Evolutionary conservation across 2,113 vertebrate species (phyloP).

Genomic region (Calcarius ornatus): DNA sequence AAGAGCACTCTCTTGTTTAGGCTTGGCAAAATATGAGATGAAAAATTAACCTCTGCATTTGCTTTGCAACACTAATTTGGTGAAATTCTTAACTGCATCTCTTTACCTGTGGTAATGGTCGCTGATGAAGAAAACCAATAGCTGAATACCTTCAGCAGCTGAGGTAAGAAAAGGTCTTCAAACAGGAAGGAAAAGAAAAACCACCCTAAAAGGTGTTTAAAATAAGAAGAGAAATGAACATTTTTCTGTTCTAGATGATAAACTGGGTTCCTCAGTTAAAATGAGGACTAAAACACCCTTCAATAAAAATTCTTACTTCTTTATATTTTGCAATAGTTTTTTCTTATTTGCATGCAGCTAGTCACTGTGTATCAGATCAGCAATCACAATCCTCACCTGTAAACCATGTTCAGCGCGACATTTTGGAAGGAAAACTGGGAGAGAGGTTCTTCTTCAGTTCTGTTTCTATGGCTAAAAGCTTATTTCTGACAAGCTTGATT

Average conservation of each 20-base stretch:
- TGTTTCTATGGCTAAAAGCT: neutral
- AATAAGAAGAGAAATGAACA: neutral
- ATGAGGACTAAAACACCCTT: neutral
- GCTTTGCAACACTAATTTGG: neutral
- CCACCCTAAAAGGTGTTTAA: rapidly evolving
- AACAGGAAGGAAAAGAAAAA: neutral
- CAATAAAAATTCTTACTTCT: neutral
- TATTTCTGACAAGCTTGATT: neutral
- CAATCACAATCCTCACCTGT: neutral
- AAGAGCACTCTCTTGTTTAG: neutral
- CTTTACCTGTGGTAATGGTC: neutral
- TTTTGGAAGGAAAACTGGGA: neutral
- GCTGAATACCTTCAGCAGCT: neutral
- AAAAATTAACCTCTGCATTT: neutral
- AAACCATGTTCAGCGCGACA: neutral
- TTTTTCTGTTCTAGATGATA: neutral
- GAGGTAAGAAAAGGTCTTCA: neutral
- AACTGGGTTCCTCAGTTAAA: neutral
- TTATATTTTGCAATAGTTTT: neutral
- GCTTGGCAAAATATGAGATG: neutral
- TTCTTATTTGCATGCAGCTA: neutral
- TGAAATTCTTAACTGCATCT: neutral
- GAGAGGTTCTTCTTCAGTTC: neutral
- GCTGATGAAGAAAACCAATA: neutral
- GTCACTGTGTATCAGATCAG: neutral